A percentile compares a stretch with the other conserved stretches of the same genome.
phyloP scores from a whole-genome alignment of 2,113 vertebrate species.

The Phyllostomus hastatus region DNA sequence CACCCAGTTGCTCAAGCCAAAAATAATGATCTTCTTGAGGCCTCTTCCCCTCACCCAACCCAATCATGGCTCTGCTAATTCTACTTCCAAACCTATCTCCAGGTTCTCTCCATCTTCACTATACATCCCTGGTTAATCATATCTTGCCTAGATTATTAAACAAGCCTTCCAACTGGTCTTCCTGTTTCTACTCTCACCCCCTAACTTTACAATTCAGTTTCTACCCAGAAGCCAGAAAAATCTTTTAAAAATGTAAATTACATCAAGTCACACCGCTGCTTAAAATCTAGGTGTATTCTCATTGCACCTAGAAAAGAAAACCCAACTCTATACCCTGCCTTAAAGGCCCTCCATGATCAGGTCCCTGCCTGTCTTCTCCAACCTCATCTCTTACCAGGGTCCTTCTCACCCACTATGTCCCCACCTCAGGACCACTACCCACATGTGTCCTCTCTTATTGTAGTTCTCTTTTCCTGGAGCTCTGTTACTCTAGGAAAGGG shows the following conservation, averaged over 20 bases:
- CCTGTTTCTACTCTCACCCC: background rate
- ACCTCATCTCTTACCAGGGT: background rate
- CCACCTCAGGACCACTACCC: background rate
- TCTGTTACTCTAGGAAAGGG: background rate
- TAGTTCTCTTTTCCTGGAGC: background rate
- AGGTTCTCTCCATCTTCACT: background rate
- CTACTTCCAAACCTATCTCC: background rate
- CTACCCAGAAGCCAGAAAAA: background rate
- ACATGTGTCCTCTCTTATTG: background rate
- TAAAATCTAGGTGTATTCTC: background rate
- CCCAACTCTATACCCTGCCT: background rate
- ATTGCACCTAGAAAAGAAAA: background rate
- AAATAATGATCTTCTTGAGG: background rate
- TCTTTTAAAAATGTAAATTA: background rate
- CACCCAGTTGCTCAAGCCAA: background rate
- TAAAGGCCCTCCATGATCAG: background rate
- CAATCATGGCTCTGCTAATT: background rate
- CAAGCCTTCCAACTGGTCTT: background rate
- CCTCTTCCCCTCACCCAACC: background rate
- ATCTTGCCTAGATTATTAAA: background rate
- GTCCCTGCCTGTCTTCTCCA: background rate
- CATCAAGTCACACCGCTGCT: background rate
- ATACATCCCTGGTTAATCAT: background rate
- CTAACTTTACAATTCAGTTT: background rate
- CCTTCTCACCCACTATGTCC: background rate